A percentile compares a stretch with the other conserved stretches of the same genome.
Evolutionary conservation across 2,888 invertebrate genomes (phyloP).

Genomic region (Prosopocoilus inquinatus): DNA sequence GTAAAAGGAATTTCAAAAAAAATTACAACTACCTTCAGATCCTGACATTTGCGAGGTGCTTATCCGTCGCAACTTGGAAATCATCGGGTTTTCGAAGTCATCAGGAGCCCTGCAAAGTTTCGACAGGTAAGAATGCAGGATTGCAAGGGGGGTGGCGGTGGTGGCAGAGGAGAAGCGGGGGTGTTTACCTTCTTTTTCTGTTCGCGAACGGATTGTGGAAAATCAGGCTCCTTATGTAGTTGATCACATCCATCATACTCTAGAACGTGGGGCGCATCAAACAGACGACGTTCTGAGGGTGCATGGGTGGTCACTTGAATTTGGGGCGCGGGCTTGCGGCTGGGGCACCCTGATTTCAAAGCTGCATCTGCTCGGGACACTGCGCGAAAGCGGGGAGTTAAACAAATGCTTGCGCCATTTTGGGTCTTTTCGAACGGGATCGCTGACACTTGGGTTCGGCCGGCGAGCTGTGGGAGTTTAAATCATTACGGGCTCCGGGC

Average conservation of each 20-base stretch:
- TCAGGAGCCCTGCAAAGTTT: conserved; percentile 19
- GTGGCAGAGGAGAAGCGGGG: too few relatives aligned
- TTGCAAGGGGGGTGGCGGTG: background rate
- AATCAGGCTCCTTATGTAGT: conserved; percentile 11
- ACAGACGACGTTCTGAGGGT: background rate
- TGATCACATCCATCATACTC: conserved; percentile 16
- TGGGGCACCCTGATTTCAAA: too few relatives aligned
- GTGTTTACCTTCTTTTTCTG: background rate
- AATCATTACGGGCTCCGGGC: too few relatives aligned
- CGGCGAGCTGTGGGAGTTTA: too few relatives aligned
- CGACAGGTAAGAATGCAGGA: background rate
- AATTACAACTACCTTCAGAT: conserved; percentile 33
- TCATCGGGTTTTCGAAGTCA: conserved; percentile 32
- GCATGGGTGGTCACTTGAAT: background rate
- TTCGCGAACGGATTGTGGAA: conserved; percentile 3
- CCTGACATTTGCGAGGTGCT: conserved; percentile 36
- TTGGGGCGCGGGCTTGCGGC: background rate
- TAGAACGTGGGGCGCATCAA: background rate
- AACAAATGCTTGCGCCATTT: conserved; percentile 22
- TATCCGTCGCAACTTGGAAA: conserved; percentile 40
- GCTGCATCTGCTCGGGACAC: background rate
- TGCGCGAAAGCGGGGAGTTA: conserved; percentile 11
- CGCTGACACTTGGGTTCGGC: too few relatives aligned
- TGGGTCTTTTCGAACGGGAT: background rate
- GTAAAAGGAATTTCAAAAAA: conserved; percentile 7